Conservation (phyloP, 2,888 invertebrate genomes). For the Drosophila melanosoma region DNA sequence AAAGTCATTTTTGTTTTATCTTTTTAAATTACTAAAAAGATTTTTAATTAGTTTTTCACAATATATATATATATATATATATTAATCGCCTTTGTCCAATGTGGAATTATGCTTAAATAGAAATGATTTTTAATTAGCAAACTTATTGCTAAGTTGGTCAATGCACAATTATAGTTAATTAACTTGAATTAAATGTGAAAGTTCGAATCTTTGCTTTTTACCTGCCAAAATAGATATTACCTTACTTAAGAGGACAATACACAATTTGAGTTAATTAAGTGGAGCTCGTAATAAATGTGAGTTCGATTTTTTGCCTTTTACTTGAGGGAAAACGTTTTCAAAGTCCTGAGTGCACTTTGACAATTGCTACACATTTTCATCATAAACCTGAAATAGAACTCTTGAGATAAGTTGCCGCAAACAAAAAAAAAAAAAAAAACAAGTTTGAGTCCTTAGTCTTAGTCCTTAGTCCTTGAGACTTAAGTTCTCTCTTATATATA, state of each 20-base stretch:
- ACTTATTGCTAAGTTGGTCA: no score
- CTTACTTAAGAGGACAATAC: no score
- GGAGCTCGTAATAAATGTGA: no score
- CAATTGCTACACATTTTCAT: not conserved
- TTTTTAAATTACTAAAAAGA: not conserved
- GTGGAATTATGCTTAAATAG: not conserved
- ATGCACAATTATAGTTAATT: not conserved
- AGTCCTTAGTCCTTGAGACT: not conserved
- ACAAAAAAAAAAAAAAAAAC: no score
- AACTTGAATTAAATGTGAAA: not conserved
- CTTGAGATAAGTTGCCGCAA: not conserved
- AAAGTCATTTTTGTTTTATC: not conserved
- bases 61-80: not conserved
- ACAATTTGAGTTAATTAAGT: no score
- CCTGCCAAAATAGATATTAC: not conserved
- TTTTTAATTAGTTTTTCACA: not conserved
- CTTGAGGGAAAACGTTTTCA: no score
- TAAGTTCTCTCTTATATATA: not conserved
- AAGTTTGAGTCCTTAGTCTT: no score
- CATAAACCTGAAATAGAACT: not conserved
- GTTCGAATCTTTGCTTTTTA: not conserved
- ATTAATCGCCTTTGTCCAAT: not conserved
- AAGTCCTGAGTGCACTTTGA: no score
- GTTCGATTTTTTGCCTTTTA: no score
- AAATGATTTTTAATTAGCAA: no score